Evolutionary conservation across 2,797 vertebrate species (phyloP), one percentile per base, ranked within the genome.

Genomic region (Sitta carolinensis): DNA sequence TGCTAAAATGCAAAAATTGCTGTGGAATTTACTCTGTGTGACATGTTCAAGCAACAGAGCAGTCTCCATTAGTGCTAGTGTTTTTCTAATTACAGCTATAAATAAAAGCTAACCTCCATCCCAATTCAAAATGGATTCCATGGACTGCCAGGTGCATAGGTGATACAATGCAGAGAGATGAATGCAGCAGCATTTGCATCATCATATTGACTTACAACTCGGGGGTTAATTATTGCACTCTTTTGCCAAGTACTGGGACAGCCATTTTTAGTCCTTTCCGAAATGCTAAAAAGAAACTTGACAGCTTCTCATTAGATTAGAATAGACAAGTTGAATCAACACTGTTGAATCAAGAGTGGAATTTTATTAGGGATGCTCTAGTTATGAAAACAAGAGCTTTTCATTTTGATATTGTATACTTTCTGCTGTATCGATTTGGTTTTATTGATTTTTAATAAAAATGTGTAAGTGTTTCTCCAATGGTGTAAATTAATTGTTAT

Each of bases 391-490:
- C 66, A 87, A 94, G 75, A 86, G 70, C 74, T 96, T 96, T 96
- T 90, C 63, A 84, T 93, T 96, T 95, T 89, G 79, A 52, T 92
- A 86, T 64, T 94, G 67, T 91, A 36, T 68, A 66, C 58, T 70
- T 88, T 88, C 73, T 23, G 64, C 66, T 36, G n/a, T 43, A 96
- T 95, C 68, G 94, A 94, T 95, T 90, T 90, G 58, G 36, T 87
- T 96, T 80, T 74, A 96, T 96, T 95, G 96, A 86, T 95, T 93
- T 89, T 96, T 95, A 95, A 96, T 97, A 93, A 96, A 97, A 97
- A 93, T 69, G 54, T 68, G 51, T 83, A 88, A 92, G 91, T 76
- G 92, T 94, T 96, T 93, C 89, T 94, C 72, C 94, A 93, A 84
- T 74, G 73, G 55, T 89, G 85, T 93, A 94, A 95, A 96, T 95